Conservation (phyloP, 2,797 vertebrate species). For the Protosalanx chinensis region DNA sequence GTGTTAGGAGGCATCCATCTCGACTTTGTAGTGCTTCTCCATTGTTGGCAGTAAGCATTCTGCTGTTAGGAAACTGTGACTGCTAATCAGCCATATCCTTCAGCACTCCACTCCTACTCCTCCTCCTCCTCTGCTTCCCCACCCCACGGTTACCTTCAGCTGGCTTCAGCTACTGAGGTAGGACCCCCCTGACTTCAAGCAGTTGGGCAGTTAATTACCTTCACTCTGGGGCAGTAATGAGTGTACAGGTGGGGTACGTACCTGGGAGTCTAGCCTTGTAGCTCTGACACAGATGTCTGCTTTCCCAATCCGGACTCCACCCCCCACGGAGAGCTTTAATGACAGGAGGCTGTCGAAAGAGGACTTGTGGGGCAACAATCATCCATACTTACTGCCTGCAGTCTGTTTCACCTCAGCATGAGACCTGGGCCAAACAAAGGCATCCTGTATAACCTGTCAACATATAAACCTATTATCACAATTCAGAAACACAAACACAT, state of each 20-base stretch:
- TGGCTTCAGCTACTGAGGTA: background rate
- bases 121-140: background rate
- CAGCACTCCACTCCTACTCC: background rate
- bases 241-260: conserved; percentile 79
- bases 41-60: conserved; percentile 10
- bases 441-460: background rate
- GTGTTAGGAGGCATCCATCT: conserved; percentile 12
- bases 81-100: conserved; percentile 1
- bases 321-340: conserved; percentile 71
- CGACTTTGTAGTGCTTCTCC: conserved; percentile 10
- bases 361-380: conserved; percentile 73
- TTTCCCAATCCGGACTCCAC: conserved; percentile 50
- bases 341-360: conserved; percentile 54
- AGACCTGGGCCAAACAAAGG: background rate
- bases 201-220: conserved; percentile 77
- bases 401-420: conserved; percentile 33
- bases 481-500: background rate
- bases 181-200: conserved; percentile 31
- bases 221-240: conserved; percentile 69
- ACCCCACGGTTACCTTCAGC: background rate
- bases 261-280: conserved; percentile 78
- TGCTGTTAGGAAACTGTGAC: background rate
- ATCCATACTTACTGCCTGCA: conserved; percentile 52
- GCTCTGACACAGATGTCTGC: conserved; percentile 83
- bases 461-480: background rate